Conservation (phyloP, 2,797 vertebrate genomes). For the Melanotaenia parkinsoni region DNA sequence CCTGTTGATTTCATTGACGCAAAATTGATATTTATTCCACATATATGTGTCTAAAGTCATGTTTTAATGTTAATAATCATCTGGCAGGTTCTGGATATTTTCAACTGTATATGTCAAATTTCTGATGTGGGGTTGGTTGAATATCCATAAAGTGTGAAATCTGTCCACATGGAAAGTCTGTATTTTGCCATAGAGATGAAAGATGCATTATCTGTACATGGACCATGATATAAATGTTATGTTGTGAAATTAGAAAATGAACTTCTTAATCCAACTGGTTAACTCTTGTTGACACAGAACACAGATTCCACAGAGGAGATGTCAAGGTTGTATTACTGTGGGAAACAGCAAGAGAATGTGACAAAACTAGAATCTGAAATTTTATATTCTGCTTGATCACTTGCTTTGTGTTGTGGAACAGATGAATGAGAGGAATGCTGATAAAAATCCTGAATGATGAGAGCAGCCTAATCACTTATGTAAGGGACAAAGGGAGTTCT, state of each 20-base stretch:
- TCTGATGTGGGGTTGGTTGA: background rate
- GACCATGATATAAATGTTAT: background rate
- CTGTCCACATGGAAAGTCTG: background rate
- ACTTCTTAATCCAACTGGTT: background rate
- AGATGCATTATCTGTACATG: background rate
- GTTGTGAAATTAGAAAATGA: background rate
- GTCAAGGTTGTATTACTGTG: background rate
- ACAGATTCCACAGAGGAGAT: background rate
- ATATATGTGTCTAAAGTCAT: background rate
- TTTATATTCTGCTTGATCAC: background rate
- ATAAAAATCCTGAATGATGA: background rate
- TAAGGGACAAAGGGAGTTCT: background rate
- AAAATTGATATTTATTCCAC: background rate
- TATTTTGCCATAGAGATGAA: background rate
- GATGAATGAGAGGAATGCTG: conserved; percentile 3
- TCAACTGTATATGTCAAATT: background rate
- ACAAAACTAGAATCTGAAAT: background rate
- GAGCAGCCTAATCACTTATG: background rate
- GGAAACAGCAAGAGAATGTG: background rate
- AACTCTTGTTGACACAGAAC: background rate
- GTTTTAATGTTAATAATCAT: background rate
- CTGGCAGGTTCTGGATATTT: too few relatives aligned
- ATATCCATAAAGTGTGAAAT: background rate
- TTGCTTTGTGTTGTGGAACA: background rate
- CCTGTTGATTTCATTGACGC: background rate